These are phyloP conservation scores for Cephus spinipes DNA, from an alignment of 2,888 invertebrate genomes.

Conservation along the genomic window DNA sequence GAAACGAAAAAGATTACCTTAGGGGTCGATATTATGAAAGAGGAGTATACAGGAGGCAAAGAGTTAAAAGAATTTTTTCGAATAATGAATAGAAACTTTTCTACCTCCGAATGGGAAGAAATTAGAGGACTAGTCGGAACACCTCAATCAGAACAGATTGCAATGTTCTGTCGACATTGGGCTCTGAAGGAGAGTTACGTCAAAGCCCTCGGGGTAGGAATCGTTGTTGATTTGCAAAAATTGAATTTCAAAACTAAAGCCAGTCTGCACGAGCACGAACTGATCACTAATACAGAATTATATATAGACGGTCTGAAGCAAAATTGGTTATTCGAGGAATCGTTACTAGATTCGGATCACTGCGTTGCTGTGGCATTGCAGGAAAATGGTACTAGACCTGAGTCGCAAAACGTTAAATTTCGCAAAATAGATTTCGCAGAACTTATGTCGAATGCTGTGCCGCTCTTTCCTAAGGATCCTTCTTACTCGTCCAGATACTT, in stretches of 20 bases:
- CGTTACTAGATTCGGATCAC: conserved; percentile 79
- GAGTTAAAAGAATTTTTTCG: conserved; percentile 84
- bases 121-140: conserved; percentile 71
- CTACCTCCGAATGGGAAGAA: conserved; percentile 81
- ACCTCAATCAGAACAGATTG: conserved; percentile 75
- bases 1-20: conserved; percentile 69
- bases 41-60: conserved; percentile 80
- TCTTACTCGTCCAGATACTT: conserved; percentile 72
- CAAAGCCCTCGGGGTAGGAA: conserved; percentile 90
- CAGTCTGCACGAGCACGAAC: conserved; percentile 46
- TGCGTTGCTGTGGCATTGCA: conserved; percentile 80
- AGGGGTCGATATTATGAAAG: conserved; percentile 92
- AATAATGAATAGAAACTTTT: conserved; percentile 88
- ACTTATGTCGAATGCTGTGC: conserved; percentile 70
- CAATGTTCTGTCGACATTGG: conserved; percentile 91
- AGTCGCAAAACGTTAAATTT: conserved; percentile 64
- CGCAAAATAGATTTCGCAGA: conserved; percentile 72
- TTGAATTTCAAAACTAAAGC: conserved; percentile 79
- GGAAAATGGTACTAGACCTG: conserved; percentile 48
- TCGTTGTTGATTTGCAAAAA: conserved; percentile 80
- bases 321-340: conserved; percentile 88
- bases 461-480: conserved; percentile 69
- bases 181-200: conserved; percentile 95
- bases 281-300: conserved; percentile 77
- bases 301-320: conserved; percentile 71